Evolutionary conservation across 2,113 vertebrate species (phyloP), one percentile per base, ranked within the genome.

Genomic region (Vicugna pacos): DNA sequence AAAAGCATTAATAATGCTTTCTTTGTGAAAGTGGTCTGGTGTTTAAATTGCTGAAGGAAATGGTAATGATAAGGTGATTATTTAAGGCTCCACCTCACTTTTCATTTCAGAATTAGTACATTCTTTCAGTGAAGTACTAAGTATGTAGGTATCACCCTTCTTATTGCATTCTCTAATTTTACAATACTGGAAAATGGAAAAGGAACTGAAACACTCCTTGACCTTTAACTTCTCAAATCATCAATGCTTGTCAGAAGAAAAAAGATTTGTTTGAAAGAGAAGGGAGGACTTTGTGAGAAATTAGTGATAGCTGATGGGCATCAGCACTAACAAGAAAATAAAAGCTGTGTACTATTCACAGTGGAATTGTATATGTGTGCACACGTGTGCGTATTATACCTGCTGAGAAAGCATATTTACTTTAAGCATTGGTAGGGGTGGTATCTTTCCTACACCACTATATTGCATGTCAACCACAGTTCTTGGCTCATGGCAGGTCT

Each of bases 41-140:
- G 28, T 81, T 94, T 65, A 94, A 89, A 58, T 83, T 90, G 79
- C 58, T 94, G 48, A 65, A 76, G 72, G 69, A 76, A 89, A 67
- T 89, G 48, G 48, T 89, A 75, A 77, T 86, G 42, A 80, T 42
- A 88, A 64, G 58, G 24, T 94, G 42, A 89, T 92, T 82, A 72
- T 60, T 93, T 81, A 75, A 89, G 69, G 48, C 26, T 83, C 42
- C 24, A 58, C 16, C 30, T 89, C 58, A 65, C 30, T 94, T 89
- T 82, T 89, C 58, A 76, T 94, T 80, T 86, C n/a, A 77, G 4
- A 72, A 72, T 72, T 91, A 95, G 16, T 79, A 46, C 56, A 56
- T 80, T 54, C 32, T 86, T 91, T 80, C 77, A 84, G 14, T 83
- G 24, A 82, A 89, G 28, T 67, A 38, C 50, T 84, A 67, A 42